Conservation (phyloP, 2,888 invertebrate species). For the Phengaris arion region DNA sequence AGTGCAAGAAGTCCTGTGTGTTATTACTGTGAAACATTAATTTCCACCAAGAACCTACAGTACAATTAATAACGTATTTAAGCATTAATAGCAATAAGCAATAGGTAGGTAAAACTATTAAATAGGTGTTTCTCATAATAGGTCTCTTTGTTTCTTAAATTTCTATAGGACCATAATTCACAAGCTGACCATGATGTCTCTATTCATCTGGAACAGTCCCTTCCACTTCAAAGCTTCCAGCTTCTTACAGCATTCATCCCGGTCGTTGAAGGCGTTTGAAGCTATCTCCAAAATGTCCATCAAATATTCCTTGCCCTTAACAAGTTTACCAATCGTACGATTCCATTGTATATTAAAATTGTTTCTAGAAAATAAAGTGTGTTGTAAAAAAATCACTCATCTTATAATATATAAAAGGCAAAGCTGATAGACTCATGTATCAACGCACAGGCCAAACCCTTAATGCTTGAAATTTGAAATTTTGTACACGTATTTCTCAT, state of each 20-base stretch:
- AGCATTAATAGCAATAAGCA: neutral
- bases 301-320: conserved; percentile 88
- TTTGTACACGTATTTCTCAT: too few species aligned
- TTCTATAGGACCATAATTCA: neutral
- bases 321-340: conserved; percentile 85
- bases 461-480: too few species aligned
- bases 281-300: conserved; percentile 93
- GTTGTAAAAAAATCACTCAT: too few species aligned
- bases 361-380: conserved; percentile 65
- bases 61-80: too few species aligned
- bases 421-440: too few species aligned
- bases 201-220: conserved; percentile 83
- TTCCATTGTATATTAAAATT: conserved; percentile 91
- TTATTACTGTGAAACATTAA: too few species aligned
- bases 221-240: conserved; percentile 88
- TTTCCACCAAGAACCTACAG: too few species aligned
- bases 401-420: too few species aligned
- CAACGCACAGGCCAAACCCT: too few species aligned
- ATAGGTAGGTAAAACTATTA: neutral
- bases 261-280: conserved; percentile 89
- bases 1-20: too few species aligned
- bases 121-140: too few species aligned
- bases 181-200: conserved; percentile 69
- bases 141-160: too few species aligned
- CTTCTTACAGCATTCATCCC: conserved; percentile 88